A percentile compares a stretch with the other conserved stretches of the same genome.
These are phyloP conservation scores for Rotaria macrura DNA, from an alignment of 2,888 invertebrate genomes.

Conservation along the genomic window DNA sequence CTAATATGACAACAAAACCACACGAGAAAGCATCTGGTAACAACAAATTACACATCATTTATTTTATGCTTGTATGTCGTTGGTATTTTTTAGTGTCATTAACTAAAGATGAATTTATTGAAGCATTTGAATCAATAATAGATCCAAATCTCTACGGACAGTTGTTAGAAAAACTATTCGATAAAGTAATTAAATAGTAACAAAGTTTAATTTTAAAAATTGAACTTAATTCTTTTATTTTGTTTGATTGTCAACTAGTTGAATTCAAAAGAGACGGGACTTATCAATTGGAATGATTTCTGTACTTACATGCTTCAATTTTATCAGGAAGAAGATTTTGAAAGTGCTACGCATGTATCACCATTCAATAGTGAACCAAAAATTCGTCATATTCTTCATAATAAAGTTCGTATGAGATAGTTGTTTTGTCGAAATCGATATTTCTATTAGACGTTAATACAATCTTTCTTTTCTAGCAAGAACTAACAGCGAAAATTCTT, in stretches of 20 bases:
- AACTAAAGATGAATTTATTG: conserved; percentile 45
- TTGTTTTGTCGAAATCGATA: neutral
- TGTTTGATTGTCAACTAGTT: conserved; percentile 37
- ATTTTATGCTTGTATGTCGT: neutral
- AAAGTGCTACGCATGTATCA: conserved; percentile 42
- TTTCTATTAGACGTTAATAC: neutral
- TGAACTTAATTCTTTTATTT: neutral
- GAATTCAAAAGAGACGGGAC: conserved; percentile 46
- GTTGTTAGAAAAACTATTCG: conserved; percentile 46
- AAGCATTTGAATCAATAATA: conserved; percentile 42
- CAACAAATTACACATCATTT: neutral
- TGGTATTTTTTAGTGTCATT: conserved; percentile 39
- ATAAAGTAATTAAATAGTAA: conserved; percentile 40
- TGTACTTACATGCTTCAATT: conserved; percentile 47
- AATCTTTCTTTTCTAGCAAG: conserved; percentile 42
- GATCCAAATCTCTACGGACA: conserved; percentile 43
- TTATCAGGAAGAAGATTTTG: conserved; percentile 47
- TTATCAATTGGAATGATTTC: conserved; percentile 50
- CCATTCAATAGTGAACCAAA: conserved; percentile 46
- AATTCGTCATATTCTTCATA: conserved; percentile 46
- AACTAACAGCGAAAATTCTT: conserved; percentile 45
- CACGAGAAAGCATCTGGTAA: neutral
- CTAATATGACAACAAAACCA: neutral
- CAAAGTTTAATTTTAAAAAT: no score
- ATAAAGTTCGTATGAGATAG: conserved; percentile 41